Evolutionary conservation across 2,888 invertebrate genomes (phyloP).

Genomic region (Aphelenchoides bicaudatus): DNA sequence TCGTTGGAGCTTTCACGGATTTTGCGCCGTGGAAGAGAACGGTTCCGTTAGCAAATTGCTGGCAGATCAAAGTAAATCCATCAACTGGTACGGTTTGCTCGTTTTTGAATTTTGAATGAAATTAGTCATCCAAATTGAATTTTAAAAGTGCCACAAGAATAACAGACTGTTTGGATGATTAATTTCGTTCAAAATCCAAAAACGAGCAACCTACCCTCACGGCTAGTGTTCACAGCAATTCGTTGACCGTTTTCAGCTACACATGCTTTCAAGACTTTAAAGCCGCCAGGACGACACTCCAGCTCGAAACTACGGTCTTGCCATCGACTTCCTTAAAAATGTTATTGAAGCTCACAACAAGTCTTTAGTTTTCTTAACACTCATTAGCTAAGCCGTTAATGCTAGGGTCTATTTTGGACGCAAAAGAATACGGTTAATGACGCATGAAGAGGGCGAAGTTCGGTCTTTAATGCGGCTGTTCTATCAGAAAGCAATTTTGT

Average conservation of each 20-base stretch:
- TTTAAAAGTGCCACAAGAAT: no score
- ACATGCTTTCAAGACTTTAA: conserved; percentile 30
- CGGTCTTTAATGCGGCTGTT: no score
- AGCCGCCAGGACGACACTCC: conserved; percentile 39
- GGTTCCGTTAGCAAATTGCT: conserved; percentile 39
- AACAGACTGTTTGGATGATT: no score
- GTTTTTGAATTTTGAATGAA: no score
- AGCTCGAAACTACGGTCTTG: conserved; percentile 42
- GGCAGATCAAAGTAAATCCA: conserved; percentile 39
- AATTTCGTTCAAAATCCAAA: neutral
- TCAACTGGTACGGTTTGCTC: conserved; percentile 29
- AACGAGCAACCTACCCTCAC: neutral
- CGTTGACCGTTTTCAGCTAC: conserved; percentile 37
- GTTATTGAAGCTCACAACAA: no score
- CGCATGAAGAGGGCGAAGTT: neutral
- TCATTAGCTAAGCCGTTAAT: neutral
- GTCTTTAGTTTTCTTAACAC: no score
- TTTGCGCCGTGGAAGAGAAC: conserved; percentile 43
- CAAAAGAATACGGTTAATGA: neutral
- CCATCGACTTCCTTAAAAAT: conserved; percentile 36
- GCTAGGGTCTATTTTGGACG: neutral
- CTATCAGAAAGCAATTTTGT: no score
- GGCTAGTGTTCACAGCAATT: conserved; percentile 32
- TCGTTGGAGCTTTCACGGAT: conserved; percentile 23
- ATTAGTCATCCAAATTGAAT: no score